phyloP scores from a whole-genome alignment of 2,113 vertebrate genomes.

The Ciconia maguari region DNA sequence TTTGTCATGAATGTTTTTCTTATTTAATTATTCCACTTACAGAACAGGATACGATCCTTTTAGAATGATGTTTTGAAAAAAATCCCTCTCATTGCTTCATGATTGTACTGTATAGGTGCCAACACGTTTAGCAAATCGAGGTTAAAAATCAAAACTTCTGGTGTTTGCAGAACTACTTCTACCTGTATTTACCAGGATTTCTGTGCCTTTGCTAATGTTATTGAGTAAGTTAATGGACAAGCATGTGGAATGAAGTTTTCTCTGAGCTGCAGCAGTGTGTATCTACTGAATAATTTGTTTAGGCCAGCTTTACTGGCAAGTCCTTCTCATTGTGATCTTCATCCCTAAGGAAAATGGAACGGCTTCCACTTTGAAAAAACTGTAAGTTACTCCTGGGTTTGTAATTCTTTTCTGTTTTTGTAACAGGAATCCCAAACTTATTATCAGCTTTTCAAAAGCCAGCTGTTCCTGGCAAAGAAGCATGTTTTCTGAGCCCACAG shows the following conservation, averaged over 20 bases:
- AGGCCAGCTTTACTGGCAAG: not conserved
- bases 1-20: not conserved
- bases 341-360: not conserved
- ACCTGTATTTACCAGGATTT: not conserved
- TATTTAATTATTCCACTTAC: not conserved
- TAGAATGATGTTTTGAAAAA: not conserved
- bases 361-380: not conserved
- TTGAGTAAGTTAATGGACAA: not conserved
- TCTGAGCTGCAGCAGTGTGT: not conserved
- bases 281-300: not conserved
- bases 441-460: conserved; percentile 31
- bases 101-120: not conserved
- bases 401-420: not conserved
- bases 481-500: not conserved
- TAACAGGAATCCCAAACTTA: conserved; percentile 14
- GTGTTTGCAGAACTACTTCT: not conserved
- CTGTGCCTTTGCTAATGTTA: not conserved
- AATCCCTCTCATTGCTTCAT: not conserved
- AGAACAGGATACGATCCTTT: not conserved
- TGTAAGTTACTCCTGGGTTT: not conserved
- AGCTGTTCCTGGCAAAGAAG: conserved; percentile 48
- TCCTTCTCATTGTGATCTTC: not conserved
- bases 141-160: not conserved
- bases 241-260: not conserved
- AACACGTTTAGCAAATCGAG: not conserved